phyloP scores from a whole-genome alignment of 1,140 invertebrate species.

The Megalonaias nervosa region DNA sequence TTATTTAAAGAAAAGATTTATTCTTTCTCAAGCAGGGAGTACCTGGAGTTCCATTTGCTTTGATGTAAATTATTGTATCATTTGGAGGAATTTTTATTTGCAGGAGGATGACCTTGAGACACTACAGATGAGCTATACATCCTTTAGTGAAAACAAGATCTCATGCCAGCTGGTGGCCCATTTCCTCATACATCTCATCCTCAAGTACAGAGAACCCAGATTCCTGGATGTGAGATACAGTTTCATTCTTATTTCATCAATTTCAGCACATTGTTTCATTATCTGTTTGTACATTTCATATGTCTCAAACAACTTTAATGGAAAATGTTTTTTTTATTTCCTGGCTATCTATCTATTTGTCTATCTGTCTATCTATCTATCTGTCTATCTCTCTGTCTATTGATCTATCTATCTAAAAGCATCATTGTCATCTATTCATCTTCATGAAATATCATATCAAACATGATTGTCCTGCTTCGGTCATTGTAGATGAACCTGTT shows the following conservation, averaged over 20 bases:
- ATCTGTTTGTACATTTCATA: not conserved
- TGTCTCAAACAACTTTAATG: not conserved
- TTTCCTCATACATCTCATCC: slow-evolving; percentile 66
- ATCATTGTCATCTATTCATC: too few species aligned
- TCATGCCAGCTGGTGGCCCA: slow-evolving; percentile 59
- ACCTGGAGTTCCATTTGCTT: not conserved
- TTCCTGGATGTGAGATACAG: slow-evolving; percentile 62
- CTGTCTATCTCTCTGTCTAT: too few species aligned
- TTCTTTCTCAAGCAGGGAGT: too few species aligned
- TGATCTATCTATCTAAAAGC: too few species aligned
- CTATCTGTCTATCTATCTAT: too few species aligned
- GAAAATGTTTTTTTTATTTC: too few species aligned
- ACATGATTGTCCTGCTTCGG: too few species aligned
- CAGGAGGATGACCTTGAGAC: slow-evolving; percentile 70
- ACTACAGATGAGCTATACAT: slow-evolving; percentile 69
- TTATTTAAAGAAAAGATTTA: too few species aligned
- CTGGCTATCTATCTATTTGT: too few species aligned
- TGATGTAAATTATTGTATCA: not conserved
- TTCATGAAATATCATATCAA: too few species aligned
- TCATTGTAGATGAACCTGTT: too few species aligned
- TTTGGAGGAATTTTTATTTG: slow-evolving; percentile 3
- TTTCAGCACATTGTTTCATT: not conserved
- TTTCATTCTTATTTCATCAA: not conserved
- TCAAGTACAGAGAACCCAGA: slow-evolving; percentile 66
- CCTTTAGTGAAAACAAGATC: slow-evolving; percentile 69